Conservation (phyloP, 1,140 invertebrate species). For the Drosophila murphyi region DNA sequence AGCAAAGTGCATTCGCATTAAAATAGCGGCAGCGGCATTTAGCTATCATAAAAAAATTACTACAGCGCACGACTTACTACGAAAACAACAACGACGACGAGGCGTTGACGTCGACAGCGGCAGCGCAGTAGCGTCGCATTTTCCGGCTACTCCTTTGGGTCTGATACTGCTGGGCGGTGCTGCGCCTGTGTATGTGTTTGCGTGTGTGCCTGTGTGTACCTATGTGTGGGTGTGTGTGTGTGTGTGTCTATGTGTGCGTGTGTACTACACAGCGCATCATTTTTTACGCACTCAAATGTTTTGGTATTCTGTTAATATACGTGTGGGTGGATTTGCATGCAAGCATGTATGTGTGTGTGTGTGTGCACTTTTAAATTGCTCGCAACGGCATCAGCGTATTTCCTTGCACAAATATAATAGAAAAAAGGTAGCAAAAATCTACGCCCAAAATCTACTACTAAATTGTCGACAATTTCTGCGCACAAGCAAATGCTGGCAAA, state of each 20-base stretch:
- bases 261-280: conserved; percentile 43
- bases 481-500: conserved; percentile 46
- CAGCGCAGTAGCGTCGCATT: conserved; percentile 47
- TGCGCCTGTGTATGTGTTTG: background rate
- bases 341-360: background rate
- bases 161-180: conserved; percentile 19
- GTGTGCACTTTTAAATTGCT: conserved; percentile 35
- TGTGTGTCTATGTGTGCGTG: conserved; percentile 36
- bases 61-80: conserved; percentile 72
- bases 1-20: conserved; percentile 30
- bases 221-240: conserved; percentile 25
- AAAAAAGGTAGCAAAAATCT: conserved; percentile 30
- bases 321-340: conserved; percentile 17
- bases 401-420: conserved; percentile 14
- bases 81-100: conserved; percentile 65
- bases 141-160: conserved; percentile 67
- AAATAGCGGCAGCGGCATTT: conserved; percentile 49
- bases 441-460: conserved; percentile 58
- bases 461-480: conserved; percentile 49
- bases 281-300: conserved; percentile 61
- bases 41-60: conserved; percentile 58
- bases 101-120: conserved; percentile 29
- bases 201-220: background rate
- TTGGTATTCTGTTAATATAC: conserved; percentile 25
- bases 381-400: conserved; percentile 9